These are phyloP conservation scores for Heterocephalus glaber DNA, from an alignment of 2,113 vertebrate genomes.

Conservation along the genomic window DNA sequence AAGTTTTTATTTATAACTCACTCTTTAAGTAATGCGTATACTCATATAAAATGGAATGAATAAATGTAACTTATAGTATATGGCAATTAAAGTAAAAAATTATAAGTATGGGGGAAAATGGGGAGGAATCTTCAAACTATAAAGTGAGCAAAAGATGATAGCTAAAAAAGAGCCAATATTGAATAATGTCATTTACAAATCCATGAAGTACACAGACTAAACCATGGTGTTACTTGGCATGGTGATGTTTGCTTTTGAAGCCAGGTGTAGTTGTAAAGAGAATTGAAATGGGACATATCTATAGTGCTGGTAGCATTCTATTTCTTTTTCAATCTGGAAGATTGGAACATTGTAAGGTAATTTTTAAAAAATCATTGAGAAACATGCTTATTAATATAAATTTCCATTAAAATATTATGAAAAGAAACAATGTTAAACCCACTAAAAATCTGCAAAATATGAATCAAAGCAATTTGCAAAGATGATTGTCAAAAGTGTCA, in stretches of 20 bases:
- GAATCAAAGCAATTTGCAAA: neutral
- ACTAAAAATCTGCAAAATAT: neutral
- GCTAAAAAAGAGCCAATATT: neutral
- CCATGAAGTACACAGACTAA: neutral
- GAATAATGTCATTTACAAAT: neutral
- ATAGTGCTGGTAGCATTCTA: neutral
- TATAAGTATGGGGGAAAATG: neutral
- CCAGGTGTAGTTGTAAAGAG: neutral
- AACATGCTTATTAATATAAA: neutral
- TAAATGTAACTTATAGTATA: neutral
- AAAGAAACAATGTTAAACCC: neutral
- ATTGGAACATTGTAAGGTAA: neutral
- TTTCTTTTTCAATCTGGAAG: neutral
- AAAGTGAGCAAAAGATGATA: neutral
- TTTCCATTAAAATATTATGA: neutral
- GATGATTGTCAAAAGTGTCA: neutral
- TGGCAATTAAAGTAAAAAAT: neutral
- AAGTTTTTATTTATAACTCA: neutral
- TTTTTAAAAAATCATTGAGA: neutral
- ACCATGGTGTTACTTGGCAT: neutral
- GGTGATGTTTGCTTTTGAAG: neutral
- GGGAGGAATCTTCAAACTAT: neutral
- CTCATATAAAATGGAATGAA: neutral
- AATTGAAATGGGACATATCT: too few relatives aligned
- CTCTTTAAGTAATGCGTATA: neutral